phyloP scores from a whole-genome alignment of 2,113 vertebrate genomes.

The Anthoscopus minutus region DNA sequence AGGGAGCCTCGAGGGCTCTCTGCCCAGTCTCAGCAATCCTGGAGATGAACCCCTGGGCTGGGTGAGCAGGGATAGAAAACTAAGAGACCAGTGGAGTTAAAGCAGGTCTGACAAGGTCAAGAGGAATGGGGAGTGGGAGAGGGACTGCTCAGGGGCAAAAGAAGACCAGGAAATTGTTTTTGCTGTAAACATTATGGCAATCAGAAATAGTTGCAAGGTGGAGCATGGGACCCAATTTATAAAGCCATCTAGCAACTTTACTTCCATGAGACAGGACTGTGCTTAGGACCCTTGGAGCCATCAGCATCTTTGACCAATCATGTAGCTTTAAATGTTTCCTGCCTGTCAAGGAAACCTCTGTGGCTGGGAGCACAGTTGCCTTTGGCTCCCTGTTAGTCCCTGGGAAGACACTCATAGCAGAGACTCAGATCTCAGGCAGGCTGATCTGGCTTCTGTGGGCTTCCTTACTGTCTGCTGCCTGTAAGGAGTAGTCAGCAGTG shows the following conservation, averaged over 20 bases:
- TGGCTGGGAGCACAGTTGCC: not conserved
- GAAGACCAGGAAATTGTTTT: not conserved
- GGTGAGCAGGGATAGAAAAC: not conserved
- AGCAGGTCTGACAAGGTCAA: not conserved
- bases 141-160: not conserved
- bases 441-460: not conserved
- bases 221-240: rapidly evolving
- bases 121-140: not conserved
- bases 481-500: not conserved
- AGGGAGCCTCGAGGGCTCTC: not conserved
- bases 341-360: not conserved
- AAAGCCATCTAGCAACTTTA: not conserved
- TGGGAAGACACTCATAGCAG: not conserved
- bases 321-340: not conserved
- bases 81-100: not conserved
- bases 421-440: not conserved
- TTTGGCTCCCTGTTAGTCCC: not conserved
- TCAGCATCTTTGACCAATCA: not conserved
- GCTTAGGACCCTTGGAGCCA: not conserved
- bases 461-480: not conserved
- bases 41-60: not conserved
- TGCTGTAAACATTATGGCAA: not conserved
- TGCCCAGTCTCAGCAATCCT: not conserved
- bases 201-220: not conserved
- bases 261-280: not conserved